Conservation (phyloP, 2,797 vertebrate species). For the Clangula hyemalis region DNA sequence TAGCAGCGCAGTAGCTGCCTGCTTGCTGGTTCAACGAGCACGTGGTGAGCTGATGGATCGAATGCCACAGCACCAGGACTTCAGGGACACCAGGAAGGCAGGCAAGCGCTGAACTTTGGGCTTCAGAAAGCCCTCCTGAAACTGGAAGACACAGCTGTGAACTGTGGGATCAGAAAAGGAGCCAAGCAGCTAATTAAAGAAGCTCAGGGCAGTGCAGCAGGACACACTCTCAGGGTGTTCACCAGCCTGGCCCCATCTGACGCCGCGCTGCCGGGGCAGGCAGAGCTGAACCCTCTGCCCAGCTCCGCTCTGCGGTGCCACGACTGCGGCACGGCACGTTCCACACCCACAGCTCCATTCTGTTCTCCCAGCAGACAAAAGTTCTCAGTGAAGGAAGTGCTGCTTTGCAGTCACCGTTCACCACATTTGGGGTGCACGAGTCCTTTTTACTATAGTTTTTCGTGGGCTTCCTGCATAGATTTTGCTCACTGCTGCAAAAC, state of each 20-base stretch:
- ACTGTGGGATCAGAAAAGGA: not conserved
- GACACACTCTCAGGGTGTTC: fast-evolving
- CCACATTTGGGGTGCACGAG: not conserved
- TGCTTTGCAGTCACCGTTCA: not conserved
- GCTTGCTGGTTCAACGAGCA: not conserved
- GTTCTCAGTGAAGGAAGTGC: not conserved
- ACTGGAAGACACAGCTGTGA: not conserved
- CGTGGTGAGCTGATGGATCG: fast-evolving
- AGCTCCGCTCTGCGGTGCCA: fast-evolving
- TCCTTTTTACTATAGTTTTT: not conserved
- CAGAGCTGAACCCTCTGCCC: not conserved
- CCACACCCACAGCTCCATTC: fast-evolving
- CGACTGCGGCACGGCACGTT: not conserved
- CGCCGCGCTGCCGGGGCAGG: not conserved
- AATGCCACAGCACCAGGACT: fast-evolving
- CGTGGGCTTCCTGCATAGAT: not conserved
- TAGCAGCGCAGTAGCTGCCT: not conserved
- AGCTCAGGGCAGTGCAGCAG: not conserved
- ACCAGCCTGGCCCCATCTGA: not conserved
- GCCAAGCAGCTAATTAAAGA: not conserved
- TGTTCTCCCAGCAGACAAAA: not conserved
- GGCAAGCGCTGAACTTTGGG: not conserved
- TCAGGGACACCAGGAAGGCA: not conserved
- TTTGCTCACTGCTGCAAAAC: not conserved
- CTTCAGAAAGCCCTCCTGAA: not conserved